phyloP scores from a whole-genome alignment of 1,140 invertebrate genomes.

The Stegodyphus mimosarum region DNA sequence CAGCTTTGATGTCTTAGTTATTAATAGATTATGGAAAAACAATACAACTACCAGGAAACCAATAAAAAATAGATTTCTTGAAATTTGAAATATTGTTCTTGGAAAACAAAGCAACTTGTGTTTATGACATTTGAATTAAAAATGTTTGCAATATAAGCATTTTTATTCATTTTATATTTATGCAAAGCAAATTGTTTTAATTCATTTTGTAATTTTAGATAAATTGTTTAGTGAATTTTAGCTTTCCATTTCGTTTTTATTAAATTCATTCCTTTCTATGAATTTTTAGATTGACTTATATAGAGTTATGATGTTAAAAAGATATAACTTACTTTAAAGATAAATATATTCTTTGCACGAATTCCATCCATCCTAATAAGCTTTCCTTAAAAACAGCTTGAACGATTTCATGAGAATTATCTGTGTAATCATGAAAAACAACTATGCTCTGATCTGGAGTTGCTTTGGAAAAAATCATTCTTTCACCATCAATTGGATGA shows the following conservation, averaged over 20 bases:
- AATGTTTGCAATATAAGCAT: too few species aligned
- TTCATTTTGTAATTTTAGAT: neutral
- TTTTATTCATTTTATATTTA: neutral
- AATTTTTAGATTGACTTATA: neutral
- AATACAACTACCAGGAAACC: too few species aligned
- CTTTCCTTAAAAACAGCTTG: constrained; percentile 26
- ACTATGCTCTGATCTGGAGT: constrained; percentile 1
- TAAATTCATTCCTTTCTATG: too few species aligned
- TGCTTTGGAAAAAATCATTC: constrained; percentile 12
- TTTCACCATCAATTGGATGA: constrained; percentile 25
- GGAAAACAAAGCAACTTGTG: too few species aligned
- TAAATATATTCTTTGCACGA: neutral
- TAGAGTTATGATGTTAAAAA: too few species aligned
- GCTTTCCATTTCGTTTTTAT: neutral
- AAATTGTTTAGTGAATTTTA: neutral
- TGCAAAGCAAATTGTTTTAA: neutral
- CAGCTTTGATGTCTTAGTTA: too few species aligned
- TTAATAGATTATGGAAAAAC: too few species aligned
- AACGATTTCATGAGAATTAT: neutral
- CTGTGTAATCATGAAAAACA: constrained; percentile 30
- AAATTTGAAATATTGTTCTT: too few species aligned
- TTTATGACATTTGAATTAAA: too few species aligned
- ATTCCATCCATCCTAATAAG: constrained; percentile 24
- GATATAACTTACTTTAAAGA: neutral
- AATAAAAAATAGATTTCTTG: too few species aligned